A percentile compares a stretch with the other conserved stretches of the same genome.
phyloP scores from a whole-genome alignment of 2,888 invertebrate species.

The Pandemis corylana region DNA sequence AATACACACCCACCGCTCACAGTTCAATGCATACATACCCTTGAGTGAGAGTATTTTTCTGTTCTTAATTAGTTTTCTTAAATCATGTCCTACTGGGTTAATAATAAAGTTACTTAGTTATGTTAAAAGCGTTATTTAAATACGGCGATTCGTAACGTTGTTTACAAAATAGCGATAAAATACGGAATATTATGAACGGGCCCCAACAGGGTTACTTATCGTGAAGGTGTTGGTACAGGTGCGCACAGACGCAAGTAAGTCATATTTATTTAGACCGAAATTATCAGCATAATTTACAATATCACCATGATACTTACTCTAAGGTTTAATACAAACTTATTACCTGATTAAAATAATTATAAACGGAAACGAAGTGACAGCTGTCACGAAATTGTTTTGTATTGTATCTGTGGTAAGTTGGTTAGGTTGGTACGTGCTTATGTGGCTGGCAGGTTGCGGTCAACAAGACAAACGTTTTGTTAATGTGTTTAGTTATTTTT shows the following conservation, averaged over 20 bases:
- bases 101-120: constrained; percentile 8
- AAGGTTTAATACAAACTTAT: constrained; percentile 16
- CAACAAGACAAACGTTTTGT: constrained; percentile 33
- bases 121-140: constrained; percentile 17
- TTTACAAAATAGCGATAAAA: constrained; percentile 54
- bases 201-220: constrained; percentile 65
- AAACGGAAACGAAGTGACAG: constrained; percentile 18
- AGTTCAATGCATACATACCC: background rate
- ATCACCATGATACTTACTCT: constrained; percentile 31
- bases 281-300: constrained; percentile 53
- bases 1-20: background rate
- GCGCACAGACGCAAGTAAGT: constrained; percentile 56
- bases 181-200: constrained; percentile 52
- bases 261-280: constrained; percentile 66
- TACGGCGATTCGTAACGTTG: constrained; percentile 45
- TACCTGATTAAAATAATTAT: constrained; percentile 20
- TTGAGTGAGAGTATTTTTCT: background rate
- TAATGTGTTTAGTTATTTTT: constrained; percentile 45
- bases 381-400: constrained; percentile 29
- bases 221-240: constrained; percentile 67
- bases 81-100: background rate
- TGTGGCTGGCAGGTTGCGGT: constrained; percentile 28
- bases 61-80: background rate
- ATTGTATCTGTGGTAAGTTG: constrained; percentile 6
- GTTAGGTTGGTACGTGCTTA: constrained; percentile 4